Evolutionary conservation across 2,888 invertebrate species (phyloP).

Genomic region (Macropis europaea): DNA sequence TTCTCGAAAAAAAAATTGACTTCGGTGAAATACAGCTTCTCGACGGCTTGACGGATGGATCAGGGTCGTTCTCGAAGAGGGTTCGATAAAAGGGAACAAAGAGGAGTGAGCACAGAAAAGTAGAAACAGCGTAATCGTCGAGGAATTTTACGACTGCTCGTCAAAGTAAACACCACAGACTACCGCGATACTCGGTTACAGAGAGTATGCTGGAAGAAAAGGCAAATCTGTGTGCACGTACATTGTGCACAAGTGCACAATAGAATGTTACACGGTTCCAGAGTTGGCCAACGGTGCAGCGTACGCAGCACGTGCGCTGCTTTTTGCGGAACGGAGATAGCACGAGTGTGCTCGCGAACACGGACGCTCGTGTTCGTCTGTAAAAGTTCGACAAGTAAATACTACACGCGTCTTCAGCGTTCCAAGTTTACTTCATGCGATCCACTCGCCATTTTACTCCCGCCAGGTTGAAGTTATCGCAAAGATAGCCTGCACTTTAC

Average conservation of each 20-base stretch:
- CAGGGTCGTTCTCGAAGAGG: not conserved
- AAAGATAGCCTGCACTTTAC: slow-evolving; percentile 3
- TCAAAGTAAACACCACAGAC: slow-evolving; percentile 66
- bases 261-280: slow-evolving; percentile 33
- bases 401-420: slow-evolving; percentile 40
- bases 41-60: not conserved
- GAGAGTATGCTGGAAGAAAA: slow-evolving; percentile 37
- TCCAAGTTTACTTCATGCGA: slow-evolving; percentile 19
- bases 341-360: slow-evolving; percentile 16
- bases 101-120: not conserved
- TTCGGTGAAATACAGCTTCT: not conserved
- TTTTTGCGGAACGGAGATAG: not conserved
- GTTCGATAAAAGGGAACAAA: not conserved
- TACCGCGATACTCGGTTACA: slow-evolving; percentile 15
- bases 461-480: slow-evolving; percentile 9
- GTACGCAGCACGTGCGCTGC: slow-evolving; percentile 17
- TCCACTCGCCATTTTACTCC: slow-evolving; percentile 2
- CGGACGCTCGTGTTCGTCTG: slow-evolving; percentile 15
- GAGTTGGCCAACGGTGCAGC: not conserved
- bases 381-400: slow-evolving; percentile 46
- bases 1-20: slow-evolving; percentile 10
- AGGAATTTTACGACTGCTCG: slow-evolving; percentile 66
- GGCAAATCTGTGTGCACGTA: slow-evolving; percentile 32
- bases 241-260: slow-evolving; percentile 34
- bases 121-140: slow-evolving; percentile 50